These are phyloP conservation scores for Antrozous pallidus DNA, from an alignment of 2,797 vertebrate genomes.

Conservation along the genomic window DNA sequence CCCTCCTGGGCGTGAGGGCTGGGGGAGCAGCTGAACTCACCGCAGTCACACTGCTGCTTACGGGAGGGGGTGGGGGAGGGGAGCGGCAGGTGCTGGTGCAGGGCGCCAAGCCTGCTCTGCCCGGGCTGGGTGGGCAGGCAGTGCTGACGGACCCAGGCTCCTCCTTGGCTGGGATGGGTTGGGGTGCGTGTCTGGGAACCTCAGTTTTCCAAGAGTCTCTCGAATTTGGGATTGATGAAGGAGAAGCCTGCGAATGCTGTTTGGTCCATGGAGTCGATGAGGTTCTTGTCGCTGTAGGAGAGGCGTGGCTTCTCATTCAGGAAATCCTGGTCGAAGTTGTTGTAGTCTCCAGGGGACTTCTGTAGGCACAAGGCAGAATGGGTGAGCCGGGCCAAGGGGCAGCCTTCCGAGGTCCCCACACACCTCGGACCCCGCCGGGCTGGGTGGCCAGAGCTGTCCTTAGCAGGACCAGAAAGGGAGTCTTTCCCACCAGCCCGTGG, in stretches of 20 bases:
- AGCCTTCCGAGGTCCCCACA: neutral
- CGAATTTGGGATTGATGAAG: slow-evolving; percentile 94
- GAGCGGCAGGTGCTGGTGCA: neutral
- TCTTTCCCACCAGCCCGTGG: neutral
- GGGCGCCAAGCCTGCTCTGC: neutral
- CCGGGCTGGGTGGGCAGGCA: neutral
- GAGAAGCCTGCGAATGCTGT: slow-evolving; percentile 93
- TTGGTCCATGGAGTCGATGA: slow-evolving; percentile 98
- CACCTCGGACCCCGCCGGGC: neutral
- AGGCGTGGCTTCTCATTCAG: slow-evolving; percentile 94
- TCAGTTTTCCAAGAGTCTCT: slow-evolving; percentile 88
- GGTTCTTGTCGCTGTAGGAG: slow-evolving; percentile 93
- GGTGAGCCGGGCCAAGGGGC: neutral
- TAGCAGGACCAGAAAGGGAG: neutral
- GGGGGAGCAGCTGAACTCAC: slow-evolving; percentile 62
- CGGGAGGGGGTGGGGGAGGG: neutral
- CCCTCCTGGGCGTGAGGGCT: neutral
- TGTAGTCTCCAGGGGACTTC: slow-evolving; percentile 94
- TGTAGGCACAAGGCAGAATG: slow-evolving; percentile 71
- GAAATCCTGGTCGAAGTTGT: slow-evolving; percentile 98
- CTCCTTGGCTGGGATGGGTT: neutral
- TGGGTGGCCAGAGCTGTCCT: neutral
- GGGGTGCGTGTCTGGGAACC: neutral
- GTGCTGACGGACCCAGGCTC: neutral
- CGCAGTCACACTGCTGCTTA: slow-evolving; percentile 75